Evolutionary conservation across 2,888 invertebrate species (phyloP).

Genomic region (Lysandra coridon): DNA sequence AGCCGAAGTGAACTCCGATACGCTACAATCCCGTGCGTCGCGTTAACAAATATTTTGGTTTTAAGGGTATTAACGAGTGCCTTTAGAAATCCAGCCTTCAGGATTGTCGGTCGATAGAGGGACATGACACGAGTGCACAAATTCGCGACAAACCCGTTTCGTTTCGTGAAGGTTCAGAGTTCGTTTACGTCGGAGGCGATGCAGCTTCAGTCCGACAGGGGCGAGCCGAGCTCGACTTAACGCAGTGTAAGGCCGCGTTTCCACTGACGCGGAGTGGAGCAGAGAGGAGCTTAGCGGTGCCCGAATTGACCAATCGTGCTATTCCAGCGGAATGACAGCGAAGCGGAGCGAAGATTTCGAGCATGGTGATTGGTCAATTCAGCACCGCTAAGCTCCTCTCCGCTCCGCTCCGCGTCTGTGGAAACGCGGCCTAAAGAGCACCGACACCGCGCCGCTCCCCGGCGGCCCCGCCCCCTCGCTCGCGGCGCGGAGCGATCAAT

Average conservation of each 20-base stretch:
- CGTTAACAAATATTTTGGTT: constrained; percentile 55
- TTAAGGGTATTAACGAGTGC: constrained; percentile 74
- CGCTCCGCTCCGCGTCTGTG: no score
- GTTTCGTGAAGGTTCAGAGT: constrained; percentile 40
- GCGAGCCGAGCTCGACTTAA: background rate
- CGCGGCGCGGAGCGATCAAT: constrained; percentile 2
- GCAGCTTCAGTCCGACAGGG: constrained; percentile 13
- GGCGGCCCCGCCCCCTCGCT: background rate
- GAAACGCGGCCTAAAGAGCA: no score
- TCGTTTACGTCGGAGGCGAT: constrained; percentile 5
- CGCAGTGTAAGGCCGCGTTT: background rate
- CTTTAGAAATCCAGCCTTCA: constrained; percentile 78
- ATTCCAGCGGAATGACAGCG: no score
- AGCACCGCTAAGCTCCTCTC: no score
- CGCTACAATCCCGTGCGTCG: constrained; percentile 52
- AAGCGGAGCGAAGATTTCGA: no score
- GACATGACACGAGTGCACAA: constrained; percentile 54
- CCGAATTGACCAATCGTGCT: no score
- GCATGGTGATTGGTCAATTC: no score
- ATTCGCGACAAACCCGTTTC: constrained; percentile 45
- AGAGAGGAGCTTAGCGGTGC: no score
- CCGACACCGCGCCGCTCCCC: constrained; percentile 13
- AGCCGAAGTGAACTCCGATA: constrained; percentile 64
- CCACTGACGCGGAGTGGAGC: no score
- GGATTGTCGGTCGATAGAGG: constrained; percentile 69